Evolutionary conservation across 2,888 invertebrate genomes (phyloP).

Genomic region (Cenopis cana): DNA sequence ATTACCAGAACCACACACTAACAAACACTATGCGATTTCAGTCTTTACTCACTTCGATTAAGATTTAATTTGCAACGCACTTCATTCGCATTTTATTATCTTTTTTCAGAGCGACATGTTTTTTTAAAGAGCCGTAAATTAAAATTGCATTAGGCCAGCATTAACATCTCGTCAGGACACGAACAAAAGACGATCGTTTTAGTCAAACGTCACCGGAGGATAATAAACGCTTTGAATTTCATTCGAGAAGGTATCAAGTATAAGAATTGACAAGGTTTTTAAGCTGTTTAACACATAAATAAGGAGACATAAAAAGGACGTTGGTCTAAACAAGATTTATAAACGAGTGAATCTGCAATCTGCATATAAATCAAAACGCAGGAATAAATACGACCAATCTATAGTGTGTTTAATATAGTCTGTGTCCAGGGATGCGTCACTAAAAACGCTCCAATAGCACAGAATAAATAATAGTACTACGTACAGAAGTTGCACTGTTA

Average conservation of each 20-base stretch:
- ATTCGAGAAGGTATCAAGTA: not conserved
- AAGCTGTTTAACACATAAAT: conserved; percentile 49
- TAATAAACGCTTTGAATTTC: not conserved
- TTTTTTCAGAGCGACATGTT: not conserved
- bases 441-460: too few species aligned
- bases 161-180: conserved; percentile 58
- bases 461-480: too few species aligned
- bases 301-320: conserved; percentile 56
- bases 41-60: not conserved
- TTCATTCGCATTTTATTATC: not conserved
- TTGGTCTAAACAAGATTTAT: conserved; percentile 56
- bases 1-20: too few species aligned
- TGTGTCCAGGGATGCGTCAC: not conserved
- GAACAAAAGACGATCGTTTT: conserved; percentile 19
- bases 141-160: conserved; percentile 59
- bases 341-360: conserved; percentile 58
- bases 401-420: not conserved
- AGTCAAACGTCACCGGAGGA: conserved; percentile 17
- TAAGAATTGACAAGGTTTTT: too few species aligned
- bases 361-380: conserved; percentile 59
- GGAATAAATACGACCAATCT: conserved; percentile 12
- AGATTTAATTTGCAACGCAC: not conserved
- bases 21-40: not conserved
- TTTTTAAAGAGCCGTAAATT: conserved; percentile 37
- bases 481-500: too few species aligned